These are phyloP conservation scores for Psylliodes chrysocephalus DNA, from an alignment of 2,888 invertebrate species.

Conservation along the genomic window DNA sequence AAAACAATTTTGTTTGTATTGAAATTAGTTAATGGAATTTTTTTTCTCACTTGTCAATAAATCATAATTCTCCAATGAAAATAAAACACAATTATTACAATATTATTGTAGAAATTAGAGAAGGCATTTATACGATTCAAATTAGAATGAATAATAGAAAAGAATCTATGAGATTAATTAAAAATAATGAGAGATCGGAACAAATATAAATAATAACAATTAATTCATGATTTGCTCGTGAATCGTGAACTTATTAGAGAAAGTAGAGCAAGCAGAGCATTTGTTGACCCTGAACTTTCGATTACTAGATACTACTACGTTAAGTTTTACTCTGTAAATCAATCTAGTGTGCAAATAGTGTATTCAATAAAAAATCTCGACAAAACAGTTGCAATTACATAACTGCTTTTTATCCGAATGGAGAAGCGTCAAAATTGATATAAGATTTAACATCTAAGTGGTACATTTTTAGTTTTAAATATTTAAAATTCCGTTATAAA, in stretches of 20 bases:
- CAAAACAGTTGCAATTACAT: too few relatives aligned
- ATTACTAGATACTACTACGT: slow-evolving; percentile 32
- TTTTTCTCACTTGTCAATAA: too few relatives aligned
- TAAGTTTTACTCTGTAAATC: slow-evolving; percentile 23
- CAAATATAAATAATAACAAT: slow-evolving; percentile 22
- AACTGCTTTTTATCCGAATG: too few relatives aligned
- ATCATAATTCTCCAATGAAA: too few relatives aligned
- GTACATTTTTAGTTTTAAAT: too few relatives aligned
- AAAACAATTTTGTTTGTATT: too few relatives aligned
- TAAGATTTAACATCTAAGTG: too few relatives aligned
- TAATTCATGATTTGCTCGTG: slow-evolving; percentile 35
- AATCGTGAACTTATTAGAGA: slow-evolving; percentile 48
- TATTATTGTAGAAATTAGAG: too few relatives aligned
- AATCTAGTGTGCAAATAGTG: slow-evolving; percentile 12
- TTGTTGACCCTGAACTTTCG: slow-evolving; percentile 54
- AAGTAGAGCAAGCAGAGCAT: slow-evolving; percentile 51
- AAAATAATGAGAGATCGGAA: neutral
- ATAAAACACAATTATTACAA: too few relatives aligned
- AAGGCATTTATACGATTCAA: neutral
- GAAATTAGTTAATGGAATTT: too few relatives aligned
- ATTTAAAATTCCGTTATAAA: too few relatives aligned
- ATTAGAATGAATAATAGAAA: neutral
- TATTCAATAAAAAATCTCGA: slow-evolving; percentile 9
- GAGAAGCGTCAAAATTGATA: too few relatives aligned
- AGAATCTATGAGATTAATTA: slow-evolving; percentile 10